These are phyloP conservation scores for Radopholus similis DNA, from an alignment of 1,140 invertebrate genomes.

Conservation along the genomic window DNA sequence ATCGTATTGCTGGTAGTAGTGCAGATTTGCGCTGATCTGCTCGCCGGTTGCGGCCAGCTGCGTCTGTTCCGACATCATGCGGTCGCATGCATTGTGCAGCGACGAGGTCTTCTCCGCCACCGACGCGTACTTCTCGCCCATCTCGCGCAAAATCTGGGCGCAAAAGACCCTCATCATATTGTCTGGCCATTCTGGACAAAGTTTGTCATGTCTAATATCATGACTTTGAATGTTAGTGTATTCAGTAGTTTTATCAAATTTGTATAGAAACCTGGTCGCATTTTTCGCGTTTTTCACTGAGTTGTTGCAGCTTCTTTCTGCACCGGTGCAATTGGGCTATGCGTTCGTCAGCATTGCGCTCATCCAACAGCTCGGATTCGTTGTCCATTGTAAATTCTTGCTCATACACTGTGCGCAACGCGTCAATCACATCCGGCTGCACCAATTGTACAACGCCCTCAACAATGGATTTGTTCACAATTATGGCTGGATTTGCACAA, in stretches of 20 bases:
- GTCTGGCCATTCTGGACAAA: background rate
- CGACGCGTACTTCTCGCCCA: constrained; percentile 43
- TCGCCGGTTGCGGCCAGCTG: constrained; percentile 53
- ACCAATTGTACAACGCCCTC: background rate
- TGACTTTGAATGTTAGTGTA: too few species aligned
- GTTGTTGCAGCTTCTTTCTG: background rate
- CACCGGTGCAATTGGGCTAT: constrained; percentile 6
- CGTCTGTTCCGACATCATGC: constrained; percentile 55
- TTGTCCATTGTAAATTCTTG: background rate
- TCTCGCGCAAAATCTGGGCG: constrained; percentile 44
- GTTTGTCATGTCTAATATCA: constrained; percentile 5
- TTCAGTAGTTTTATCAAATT: too few species aligned
- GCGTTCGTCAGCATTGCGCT: background rate
- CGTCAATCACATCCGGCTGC: background rate
- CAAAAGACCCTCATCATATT: constrained; percentile 1
- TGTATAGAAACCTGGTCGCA: constrained; percentile 20
- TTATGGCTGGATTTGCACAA: background rate
- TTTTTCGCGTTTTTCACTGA: constrained; percentile 26
- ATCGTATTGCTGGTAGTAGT: constrained; percentile 60
- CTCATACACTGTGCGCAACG: background rate
- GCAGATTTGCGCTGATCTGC: constrained; percentile 55
- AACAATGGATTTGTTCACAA: background rate
- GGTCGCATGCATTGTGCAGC: constrained; percentile 56
- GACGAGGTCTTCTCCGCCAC: constrained; percentile 55
- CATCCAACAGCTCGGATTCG: constrained; percentile 1